These are phyloP conservation scores for Maniola jurtina DNA, from an alignment of 1,140 invertebrate species.

Conservation along the genomic window DNA sequence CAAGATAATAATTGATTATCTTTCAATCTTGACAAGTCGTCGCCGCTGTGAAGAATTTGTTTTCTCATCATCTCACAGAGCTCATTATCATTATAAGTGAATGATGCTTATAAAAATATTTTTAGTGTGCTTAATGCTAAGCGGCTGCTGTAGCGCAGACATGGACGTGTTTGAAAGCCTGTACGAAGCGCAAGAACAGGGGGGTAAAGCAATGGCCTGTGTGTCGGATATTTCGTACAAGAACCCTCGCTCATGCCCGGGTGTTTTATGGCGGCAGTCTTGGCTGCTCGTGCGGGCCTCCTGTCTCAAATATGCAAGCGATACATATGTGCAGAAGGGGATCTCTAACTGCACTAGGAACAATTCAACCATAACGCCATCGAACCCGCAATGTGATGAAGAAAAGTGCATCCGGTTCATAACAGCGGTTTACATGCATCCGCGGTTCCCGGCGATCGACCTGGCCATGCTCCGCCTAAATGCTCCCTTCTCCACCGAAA, in stretches of 20 bases:
- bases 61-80: too few relatives aligned
- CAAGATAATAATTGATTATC: too few relatives aligned
- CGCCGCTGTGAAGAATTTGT: too few relatives aligned
- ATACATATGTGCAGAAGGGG: constrained; percentile 1
- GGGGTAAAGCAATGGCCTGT: background rate
- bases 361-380: background rate
- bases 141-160: background rate
- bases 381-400: background rate
- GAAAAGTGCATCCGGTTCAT: background rate
- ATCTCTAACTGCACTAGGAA: background rate
- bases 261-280: background rate
- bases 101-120: background rate
- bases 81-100: background rate
- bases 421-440: constrained; percentile 13
- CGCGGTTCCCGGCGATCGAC: constrained; percentile 12
- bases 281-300: background rate
- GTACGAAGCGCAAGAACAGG: background rate
- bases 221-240: background rate
- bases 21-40: too few relatives aligned
- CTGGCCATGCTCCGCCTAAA: constrained; percentile 19
- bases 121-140: background rate
- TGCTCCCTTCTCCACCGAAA: background rate
- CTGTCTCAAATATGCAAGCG: background rate
- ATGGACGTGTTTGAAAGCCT: background rate
- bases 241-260: constrained; percentile 5